These are phyloP conservation scores for Phyllotreta cruciferae DNA, from an alignment of 2,888 invertebrate genomes.

Conservation along the genomic window DNA sequence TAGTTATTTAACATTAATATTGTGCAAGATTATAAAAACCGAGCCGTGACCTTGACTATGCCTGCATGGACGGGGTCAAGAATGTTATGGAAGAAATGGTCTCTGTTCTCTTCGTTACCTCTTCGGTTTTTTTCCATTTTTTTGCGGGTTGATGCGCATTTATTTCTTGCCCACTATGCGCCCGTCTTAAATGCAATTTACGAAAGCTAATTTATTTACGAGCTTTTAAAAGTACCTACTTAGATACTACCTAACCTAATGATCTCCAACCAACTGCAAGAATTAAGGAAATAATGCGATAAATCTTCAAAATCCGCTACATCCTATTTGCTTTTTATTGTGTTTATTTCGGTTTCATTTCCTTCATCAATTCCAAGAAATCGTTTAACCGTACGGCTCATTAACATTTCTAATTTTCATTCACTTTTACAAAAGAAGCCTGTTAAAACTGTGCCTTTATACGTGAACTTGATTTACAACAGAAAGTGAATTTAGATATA, in stretches of 20 bases:
- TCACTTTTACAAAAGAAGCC: conserved; percentile 24
- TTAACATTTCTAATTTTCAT: conserved; percentile 25
- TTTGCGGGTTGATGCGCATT: background rate
- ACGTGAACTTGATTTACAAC: conserved; percentile 26
- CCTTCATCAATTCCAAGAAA: too few species aligned
- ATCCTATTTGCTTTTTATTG: too few species aligned
- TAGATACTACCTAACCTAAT: too few species aligned
- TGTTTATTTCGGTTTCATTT: too few species aligned
- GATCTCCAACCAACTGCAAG: too few species aligned
- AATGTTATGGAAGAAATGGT: conserved; percentile 32
- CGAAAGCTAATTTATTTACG: background rate
- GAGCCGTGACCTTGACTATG: conserved; percentile 41
- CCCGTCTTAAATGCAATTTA: background rate
- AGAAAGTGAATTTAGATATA: conserved; percentile 32
- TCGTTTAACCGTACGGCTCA: conserved; percentile 12
- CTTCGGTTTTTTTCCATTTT: background rate
- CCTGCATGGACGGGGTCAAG: conserved; percentile 40
- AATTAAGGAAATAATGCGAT: too few species aligned
- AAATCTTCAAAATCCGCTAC: too few species aligned
- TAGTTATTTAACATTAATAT: conserved; percentile 45
- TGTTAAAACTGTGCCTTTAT: conserved; percentile 26
- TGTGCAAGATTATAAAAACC: conserved; percentile 41
- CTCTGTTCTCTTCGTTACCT: conserved; percentile 5
- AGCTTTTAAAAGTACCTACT: too few species aligned
- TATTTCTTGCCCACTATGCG: background rate